These are phyloP conservation scores for Catharus minimus DNA, from an alignment of 2,113 vertebrate genomes.

Conservation along the genomic window DNA sequence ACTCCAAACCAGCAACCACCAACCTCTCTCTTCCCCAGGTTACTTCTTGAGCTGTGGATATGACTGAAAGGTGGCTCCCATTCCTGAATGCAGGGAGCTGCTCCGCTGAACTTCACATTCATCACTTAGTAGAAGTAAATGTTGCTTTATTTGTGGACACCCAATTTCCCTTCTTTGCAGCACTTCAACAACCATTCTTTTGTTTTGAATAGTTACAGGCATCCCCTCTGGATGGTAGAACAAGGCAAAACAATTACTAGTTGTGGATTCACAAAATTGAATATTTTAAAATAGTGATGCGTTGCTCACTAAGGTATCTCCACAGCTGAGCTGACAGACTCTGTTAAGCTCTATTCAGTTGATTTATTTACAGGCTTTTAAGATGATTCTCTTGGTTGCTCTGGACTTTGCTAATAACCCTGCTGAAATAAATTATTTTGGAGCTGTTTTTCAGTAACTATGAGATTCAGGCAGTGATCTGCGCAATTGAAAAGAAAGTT, in stretches of 20 bases:
- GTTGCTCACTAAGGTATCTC: background rate
- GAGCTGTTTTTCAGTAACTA: background rate
- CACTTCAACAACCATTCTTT: background rate
- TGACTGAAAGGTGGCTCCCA: background rate
- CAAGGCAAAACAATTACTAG: background rate
- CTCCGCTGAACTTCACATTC: background rate
- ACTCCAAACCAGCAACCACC: rapidly evolving
- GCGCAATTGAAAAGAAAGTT: background rate
- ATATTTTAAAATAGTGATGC: background rate
- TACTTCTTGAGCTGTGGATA: rapidly evolving
- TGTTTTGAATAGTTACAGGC: background rate
- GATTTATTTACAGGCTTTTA: background rate
- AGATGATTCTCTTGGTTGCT: background rate
- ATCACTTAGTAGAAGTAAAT: background rate
- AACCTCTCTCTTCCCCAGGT: too few species aligned
- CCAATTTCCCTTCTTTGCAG: background rate
- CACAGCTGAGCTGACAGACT: background rate
- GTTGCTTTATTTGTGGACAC: background rate
- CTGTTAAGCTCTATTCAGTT: background rate
- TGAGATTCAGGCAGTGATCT: background rate
- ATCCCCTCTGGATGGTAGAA: background rate
- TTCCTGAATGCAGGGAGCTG: background rate
- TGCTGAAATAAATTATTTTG: background rate
- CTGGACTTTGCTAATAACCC: background rate
- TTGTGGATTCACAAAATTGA: background rate